Base-by-base conservation (phyloP, 2,797 vertebrate genomes). In the Lerista edwardsae region DNA sequence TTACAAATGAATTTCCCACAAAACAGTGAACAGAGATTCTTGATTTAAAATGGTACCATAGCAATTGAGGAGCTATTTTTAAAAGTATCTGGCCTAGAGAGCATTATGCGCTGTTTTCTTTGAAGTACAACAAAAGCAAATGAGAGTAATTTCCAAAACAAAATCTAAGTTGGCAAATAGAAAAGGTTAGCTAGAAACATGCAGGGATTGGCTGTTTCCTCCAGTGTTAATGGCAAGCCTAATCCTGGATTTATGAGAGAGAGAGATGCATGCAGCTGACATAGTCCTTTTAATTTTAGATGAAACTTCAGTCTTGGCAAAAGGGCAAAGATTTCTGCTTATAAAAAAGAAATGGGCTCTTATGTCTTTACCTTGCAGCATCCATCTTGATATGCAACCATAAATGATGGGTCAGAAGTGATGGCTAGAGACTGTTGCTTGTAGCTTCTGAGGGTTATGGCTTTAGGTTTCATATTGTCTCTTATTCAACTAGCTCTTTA, bases 291-390 rank as follows among this genome's bases (percentile, higher is more conserved):
- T 85, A 86, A 79, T 67, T 57, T 85, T 67, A 34, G 88, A 34
- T 82, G 81, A 79, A 67, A 79, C 67, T 55, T 47, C 62, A 79
- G 86, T 76, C 12, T 78, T 85, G 77, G 59, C 80, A 90, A 88
- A 72, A 78, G 34, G 87, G 81, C 72, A 34, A 83, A 55, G 51
- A 84, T 89, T 88, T 88, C 62, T 85, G 65, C n/a, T 0, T 41
- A n/a, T 85, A 74, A 81, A 75, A 75, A 69, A 80, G 82, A 76
- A 87, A 83, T 88, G 77, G 64, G 90, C 89, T 77, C 71, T 34
- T 69, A 2, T 69, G 67, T 6, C 67, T 69, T 69, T 69, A 12
- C 34, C 65, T 67, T 31, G 65, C 15, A 23, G 6, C 34, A 9
- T 21, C n/a, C 17, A 15, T 36, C 15, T 21, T 39, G 17, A 69